Evolutionary conservation across 1,140 invertebrate genomes (phyloP), one percentile per base, ranked within the genome.

Genomic region (Sinella curviseta): DNA sequence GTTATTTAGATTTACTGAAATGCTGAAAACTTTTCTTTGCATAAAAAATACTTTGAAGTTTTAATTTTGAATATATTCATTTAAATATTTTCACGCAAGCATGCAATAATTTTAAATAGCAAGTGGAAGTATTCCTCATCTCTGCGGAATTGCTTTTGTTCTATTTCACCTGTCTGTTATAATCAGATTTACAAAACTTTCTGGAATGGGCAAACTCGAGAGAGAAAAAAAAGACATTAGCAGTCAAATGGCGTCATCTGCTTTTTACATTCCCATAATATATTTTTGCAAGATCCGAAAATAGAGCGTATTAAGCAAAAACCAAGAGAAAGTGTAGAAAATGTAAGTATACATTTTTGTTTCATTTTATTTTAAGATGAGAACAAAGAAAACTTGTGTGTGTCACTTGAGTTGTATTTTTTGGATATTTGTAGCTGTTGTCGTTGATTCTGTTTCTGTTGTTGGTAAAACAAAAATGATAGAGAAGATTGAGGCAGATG

Each of bases 391-490:
- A 60, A 60, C 55, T 60, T 60, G 55, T n/a, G n/a, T n/a, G n/a
- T 24, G 55, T 24, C 55, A 60, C 55, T 60, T 60, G 3, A 14
- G 55, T 24, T 60, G 12, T 8, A 26, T 14, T 60, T 60, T n/a
- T 20, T n/a, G n/a, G n/a, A n/a, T n/a, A n/a, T n/a, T n/a, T n/a
- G 39, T 48, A 8, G 39, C 39, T n/a, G n/a, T n/a, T n/a, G 39
- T 48, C 39, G 8, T 48, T 48, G n/a, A 8, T 48, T 48, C 20
- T 48, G 39, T n/a, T n/a, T n/a, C n/a, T n/a, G n/a, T 26, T 60
- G 55, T 48, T 60, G 55, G 14, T 60, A 60, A 60, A 26, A 26
- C 14, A 60, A 60, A 60, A 60, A 60, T 60, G 55, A 60, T 60
- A 26, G 24, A 60, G 39, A 48, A 48, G 39, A 17, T 8, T 4